Evolutionary conservation across 2,113 vertebrate species (phyloP).

Genomic region (Sus scrofa): T2T-Sscrofa CM000830.6:107176001-107176500

Average conservation of each 20-base stretch:
- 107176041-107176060: background rate
- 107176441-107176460: background rate
- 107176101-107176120: background rate
- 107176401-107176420: background rate
- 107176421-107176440: background rate
- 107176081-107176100: background rate
- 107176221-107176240: background rate
- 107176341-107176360: background rate
- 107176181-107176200: background rate
- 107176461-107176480: background rate
- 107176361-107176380: background rate
- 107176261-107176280: background rate
- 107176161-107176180: background rate
- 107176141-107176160: background rate
- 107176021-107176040: background rate
- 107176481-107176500: background rate
- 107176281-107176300: background rate
- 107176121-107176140: background rate
- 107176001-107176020: background rate
- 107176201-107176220: background rate
- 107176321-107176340: background rate
- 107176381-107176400: background rate
- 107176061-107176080: constrained; percentile 12
- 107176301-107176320: background rate
- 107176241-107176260: background rate